phyloP scores from a whole-genome alignment of 2,888 invertebrate species.

The Limnephilus lunatus region DNA sequence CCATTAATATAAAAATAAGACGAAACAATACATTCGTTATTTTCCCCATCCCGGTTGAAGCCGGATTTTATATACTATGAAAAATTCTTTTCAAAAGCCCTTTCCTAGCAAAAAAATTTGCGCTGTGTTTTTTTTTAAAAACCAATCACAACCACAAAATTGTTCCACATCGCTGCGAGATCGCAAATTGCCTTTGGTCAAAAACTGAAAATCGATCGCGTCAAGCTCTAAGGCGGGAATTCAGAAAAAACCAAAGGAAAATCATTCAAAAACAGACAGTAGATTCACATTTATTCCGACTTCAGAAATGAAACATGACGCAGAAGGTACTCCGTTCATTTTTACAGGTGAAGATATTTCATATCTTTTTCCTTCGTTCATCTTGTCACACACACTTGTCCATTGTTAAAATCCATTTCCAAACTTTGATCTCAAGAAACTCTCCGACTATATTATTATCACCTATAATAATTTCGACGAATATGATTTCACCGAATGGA shows the following conservation, averaged over 20 bases:
- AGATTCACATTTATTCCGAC: background rate
- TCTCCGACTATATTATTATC: background rate
- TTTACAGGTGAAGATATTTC: background rate
- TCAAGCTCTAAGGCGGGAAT: background rate
- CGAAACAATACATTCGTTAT: no score
- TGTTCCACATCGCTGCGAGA: background rate
- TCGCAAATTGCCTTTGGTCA: background rate
- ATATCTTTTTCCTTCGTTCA: background rate
- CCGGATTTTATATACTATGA: no score
- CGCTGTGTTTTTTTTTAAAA: background rate
- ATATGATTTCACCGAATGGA: background rate
- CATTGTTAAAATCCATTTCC: slow-evolving; percentile 18
- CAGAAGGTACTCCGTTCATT: background rate
- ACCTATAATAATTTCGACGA: background rate
- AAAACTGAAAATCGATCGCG: background rate
- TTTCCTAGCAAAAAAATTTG: background rate
- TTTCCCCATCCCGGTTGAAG: no score
- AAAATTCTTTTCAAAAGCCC: background rate
- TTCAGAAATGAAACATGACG: background rate
- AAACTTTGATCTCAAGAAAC: slow-evolving; percentile 2
- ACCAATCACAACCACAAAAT: background rate
- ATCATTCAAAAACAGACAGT: background rate
- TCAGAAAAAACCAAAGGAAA: background rate
- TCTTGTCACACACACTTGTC: slow-evolving; percentile 17
- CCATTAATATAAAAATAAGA: no score